Evolutionary conservation across 2,888 invertebrate species (phyloP).

Genomic region (Altica lythri): DNA sequence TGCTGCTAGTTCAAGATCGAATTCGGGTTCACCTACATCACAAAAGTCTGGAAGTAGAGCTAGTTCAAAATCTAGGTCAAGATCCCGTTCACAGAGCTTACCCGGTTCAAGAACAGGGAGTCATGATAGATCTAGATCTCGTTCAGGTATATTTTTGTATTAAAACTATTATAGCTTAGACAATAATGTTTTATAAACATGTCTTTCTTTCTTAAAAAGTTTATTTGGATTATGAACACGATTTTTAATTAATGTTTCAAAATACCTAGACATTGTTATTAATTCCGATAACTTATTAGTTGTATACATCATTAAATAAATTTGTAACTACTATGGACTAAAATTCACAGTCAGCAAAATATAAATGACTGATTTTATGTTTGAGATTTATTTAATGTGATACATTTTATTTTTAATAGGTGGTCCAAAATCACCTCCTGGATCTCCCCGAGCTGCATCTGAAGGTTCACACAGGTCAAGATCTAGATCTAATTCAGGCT

Average conservation of each 20-base stretch:
- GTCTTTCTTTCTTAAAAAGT: too few relatives aligned
- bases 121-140: conserved; percentile 39
- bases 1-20: conserved; percentile 48
- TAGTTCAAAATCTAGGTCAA: conserved; percentile 40
- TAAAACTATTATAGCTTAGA: not conserved
- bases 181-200: not conserved
- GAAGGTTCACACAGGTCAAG: conserved; percentile 21
- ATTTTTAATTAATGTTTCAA: too few relatives aligned
- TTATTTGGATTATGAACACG: too few relatives aligned
- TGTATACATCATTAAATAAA: not conserved
- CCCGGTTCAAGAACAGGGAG: conserved; percentile 39
- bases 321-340: not conserved
- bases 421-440: conserved; percentile 14
- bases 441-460: conserved; percentile 11
- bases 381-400: not conserved
- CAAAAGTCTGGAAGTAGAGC: conserved; percentile 31
- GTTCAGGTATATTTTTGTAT: conserved; percentile 31
- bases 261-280: too few relatives aligned
- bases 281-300: too few relatives aligned
- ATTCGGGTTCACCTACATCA: conserved; percentile 44
- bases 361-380: not conserved
- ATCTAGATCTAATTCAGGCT: conserved; percentile 37
- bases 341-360: not conserved
- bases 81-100: conserved; percentile 45
- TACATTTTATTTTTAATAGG: conserved; percentile 7